Conservation (phyloP, 2,113 vertebrate genomes). For the Oplegnathus fasciatus region DNA sequence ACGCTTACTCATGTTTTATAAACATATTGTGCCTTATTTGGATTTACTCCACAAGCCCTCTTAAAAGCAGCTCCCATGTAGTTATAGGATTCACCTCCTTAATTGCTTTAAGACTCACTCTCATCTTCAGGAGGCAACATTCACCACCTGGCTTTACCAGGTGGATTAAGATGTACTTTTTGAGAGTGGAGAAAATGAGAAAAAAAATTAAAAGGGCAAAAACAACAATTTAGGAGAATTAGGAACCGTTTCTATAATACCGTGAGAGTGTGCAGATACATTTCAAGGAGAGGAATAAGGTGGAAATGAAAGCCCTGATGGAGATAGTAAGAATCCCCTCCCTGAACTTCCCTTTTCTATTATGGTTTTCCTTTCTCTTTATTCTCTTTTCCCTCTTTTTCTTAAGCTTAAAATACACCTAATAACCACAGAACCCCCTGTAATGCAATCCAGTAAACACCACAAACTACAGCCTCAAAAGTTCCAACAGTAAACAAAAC, state of each 20-base stretch:
- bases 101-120: slow-evolving; percentile 43
- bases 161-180: slow-evolving; percentile 41
- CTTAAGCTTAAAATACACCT: background rate
- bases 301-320: slow-evolving; percentile 3
- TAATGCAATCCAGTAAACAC: background rate
- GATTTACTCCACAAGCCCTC: background rate
- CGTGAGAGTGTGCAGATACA: background rate
- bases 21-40: background rate
- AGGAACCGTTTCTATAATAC: background rate
- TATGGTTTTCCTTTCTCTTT: background rate
- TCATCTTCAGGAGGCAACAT: slow-evolving; percentile 30
- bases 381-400: background rate
- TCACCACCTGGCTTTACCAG: slow-evolving; percentile 37
- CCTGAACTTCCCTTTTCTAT: slow-evolving; percentile 10
- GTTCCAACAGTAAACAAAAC: background rate
- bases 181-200: background rate
- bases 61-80: slow-evolving; percentile 15
- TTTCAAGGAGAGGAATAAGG: background rate
- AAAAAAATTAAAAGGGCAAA: background rate
- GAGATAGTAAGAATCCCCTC: background rate
- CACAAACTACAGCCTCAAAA: background rate
- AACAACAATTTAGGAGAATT: slow-evolving; percentile 15
- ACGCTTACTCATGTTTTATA: background rate
- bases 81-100: slow-evolving; percentile 40
- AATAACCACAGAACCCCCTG: background rate